These are phyloP conservation scores for Sceliomorpha sp. DNA, from an alignment of 2,888 invertebrate genomes.

Conservation along the genomic window DNA sequence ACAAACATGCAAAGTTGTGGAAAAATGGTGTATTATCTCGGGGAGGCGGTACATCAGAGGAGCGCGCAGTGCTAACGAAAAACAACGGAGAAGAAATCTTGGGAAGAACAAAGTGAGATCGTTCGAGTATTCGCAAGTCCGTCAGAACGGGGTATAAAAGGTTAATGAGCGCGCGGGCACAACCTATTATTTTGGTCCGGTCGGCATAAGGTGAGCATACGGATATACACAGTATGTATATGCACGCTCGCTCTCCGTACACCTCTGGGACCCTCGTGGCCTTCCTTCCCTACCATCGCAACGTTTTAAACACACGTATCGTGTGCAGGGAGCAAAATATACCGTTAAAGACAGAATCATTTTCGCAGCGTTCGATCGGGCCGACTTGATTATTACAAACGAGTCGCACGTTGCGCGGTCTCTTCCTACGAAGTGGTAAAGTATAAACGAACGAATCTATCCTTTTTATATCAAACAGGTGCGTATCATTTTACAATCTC, in stretches of 20 bases:
- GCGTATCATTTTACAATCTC: no score
- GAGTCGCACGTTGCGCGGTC: no score
- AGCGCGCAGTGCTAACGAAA: slow-evolving; percentile 32
- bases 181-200: slow-evolving; percentile 79
- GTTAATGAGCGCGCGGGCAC: slow-evolving; percentile 80
- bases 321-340: slow-evolving; percentile 15
- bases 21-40: slow-evolving; percentile 53
- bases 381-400: slow-evolving; percentile 4
- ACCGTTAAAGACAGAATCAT: slow-evolving; percentile 22
- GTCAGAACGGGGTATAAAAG: slow-evolving; percentile 76
- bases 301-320: slow-evolving; percentile 28
- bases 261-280: slow-evolving; percentile 11
- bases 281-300: slow-evolving; percentile 11
- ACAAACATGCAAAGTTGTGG: slow-evolving; percentile 47
- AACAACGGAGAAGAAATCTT: slow-evolving; percentile 49
- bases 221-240: slow-evolving; percentile 22
- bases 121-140: slow-evolving; percentile 71
- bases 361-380: neutral
- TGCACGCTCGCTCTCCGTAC: slow-evolving; percentile 13
- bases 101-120: slow-evolving; percentile 73
- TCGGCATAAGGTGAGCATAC: slow-evolving; percentile 55
- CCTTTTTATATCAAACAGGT: no score
- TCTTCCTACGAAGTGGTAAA: no score
- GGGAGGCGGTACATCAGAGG: slow-evolving; percentile 45
- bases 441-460: no score